Conservation (phyloP, 2,888 invertebrate genomes). For the Cosmorhoe ocellata region DNA sequence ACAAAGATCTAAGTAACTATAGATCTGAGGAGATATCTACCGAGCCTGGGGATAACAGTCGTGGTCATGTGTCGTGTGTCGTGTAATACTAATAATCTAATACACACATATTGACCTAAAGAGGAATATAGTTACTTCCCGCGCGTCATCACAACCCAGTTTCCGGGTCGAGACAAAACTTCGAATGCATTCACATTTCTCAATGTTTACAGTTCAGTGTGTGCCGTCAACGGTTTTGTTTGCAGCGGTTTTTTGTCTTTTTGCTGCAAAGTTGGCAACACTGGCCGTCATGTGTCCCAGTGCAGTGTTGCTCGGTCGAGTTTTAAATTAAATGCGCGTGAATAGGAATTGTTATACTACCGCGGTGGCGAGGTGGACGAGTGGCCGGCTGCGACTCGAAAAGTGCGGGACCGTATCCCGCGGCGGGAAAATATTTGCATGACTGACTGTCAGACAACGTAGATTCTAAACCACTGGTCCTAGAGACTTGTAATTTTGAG, state of each 20-base stretch:
- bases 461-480: too few species aligned
- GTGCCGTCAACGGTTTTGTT: conserved; percentile 37
- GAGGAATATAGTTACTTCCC: background rate
- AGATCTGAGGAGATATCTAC: too few species aligned
- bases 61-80: too few species aligned
- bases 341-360: conserved; percentile 5
- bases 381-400: too few species aligned
- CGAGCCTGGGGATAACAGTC: too few species aligned
- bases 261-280: conserved; percentile 60
- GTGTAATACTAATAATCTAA: too few species aligned
- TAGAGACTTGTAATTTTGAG: too few species aligned
- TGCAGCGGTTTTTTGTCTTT: conserved; percentile 51
- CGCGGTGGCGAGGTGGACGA: too few species aligned
- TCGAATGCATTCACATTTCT: conserved; percentile 10
- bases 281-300: conserved; percentile 55
- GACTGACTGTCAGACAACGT: too few species aligned
- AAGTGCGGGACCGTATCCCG: too few species aligned
- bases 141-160: background rate
- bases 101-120: conserved; percentile 1
- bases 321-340: conserved; percentile 30
- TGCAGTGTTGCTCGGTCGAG: conserved; percentile 38
- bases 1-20: too few species aligned
- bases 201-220: conserved; percentile 18
- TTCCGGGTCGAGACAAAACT: conserved; percentile 1
- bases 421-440: too few species aligned